Evolutionary conservation across 2,888 invertebrate species (phyloP).

Genomic region (Omphaloscelis lunosa): DNA sequence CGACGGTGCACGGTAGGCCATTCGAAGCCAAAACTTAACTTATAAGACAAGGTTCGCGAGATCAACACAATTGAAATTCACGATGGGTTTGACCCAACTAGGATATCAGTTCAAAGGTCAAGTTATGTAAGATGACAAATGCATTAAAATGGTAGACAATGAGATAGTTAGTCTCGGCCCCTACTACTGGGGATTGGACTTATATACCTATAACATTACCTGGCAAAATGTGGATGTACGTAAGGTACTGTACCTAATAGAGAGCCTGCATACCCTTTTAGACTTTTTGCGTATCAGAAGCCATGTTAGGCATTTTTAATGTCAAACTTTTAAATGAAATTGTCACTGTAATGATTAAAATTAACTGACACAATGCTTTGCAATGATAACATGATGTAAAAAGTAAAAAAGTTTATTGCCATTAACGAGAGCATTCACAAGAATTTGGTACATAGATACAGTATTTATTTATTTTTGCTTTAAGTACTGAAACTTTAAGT

Average conservation of each 20-base stretch:
- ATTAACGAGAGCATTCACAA: too few species aligned
- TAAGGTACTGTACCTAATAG: not conserved
- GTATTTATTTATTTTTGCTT: too few species aligned
- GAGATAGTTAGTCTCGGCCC: not conserved
- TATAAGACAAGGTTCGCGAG: not conserved
- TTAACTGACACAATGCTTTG: not conserved
- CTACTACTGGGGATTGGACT: not conserved
- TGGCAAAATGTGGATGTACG: not conserved
- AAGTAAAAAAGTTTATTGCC: too few species aligned
- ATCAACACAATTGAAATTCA: constrained; percentile 33
- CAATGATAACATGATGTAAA: not conserved
- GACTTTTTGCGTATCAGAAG: not conserved
- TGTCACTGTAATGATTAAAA: not conserved
- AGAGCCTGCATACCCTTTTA: too few species aligned
- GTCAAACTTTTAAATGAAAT: not conserved
- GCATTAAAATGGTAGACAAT: not conserved
- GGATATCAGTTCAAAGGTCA: constrained; percentile 22
- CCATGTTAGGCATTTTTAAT: not conserved
- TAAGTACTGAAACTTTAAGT: too few species aligned
- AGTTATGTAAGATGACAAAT: not conserved
- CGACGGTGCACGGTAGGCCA: constrained; percentile 4
- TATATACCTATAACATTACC: not conserved
- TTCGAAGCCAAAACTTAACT: constrained; percentile 1
- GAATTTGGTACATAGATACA: too few species aligned
- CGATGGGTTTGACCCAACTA: not conserved